These are phyloP conservation scores for Poeciliopsis prolifica DNA, from an alignment of 2,113 vertebrate genomes.

Conservation along the genomic window DNA sequence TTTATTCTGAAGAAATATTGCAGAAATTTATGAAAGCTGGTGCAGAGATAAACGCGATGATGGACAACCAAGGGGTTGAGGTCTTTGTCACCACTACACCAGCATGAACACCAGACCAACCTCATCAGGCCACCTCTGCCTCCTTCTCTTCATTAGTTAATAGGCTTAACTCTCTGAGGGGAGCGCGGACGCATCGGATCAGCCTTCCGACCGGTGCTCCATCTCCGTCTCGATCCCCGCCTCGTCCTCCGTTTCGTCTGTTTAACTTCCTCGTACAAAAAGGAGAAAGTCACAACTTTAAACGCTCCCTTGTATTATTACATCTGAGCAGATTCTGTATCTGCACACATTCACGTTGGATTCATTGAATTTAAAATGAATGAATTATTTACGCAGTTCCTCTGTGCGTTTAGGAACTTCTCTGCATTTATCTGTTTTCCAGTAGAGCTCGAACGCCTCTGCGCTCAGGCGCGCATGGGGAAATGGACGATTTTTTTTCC, in stretches of 20 bases:
- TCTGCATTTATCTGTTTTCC: constrained; percentile 25
- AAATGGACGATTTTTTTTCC: constrained; percentile 37
- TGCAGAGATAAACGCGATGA: constrained; percentile 18
- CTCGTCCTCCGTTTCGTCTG: constrained; percentile 6
- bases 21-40: constrained; percentile 3
- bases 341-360: constrained; percentile 7
- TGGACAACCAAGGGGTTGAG: constrained; percentile 17
- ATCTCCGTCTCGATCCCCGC: constrained; percentile 32
- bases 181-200: constrained; percentile 52
- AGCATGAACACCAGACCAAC: constrained; percentile 59
- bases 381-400: constrained; percentile 43
- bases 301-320: constrained; percentile 5
- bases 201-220: constrained; percentile 52
- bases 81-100: constrained; percentile 43
- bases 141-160: constrained; percentile 70
- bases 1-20: too few species aligned
- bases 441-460: neutral
- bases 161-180: constrained; percentile 67
- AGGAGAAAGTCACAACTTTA: constrained; percentile 1
- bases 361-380: constrained; percentile 29
- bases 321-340: neutral
- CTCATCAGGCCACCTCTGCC: constrained; percentile 69
- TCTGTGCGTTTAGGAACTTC: constrained; percentile 35
- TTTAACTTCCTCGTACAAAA: constrained; percentile 27
- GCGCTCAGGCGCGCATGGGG: neutral